Evolutionary conservation across 2,888 invertebrate genomes (phyloP).

Genomic region (Melieria crassipennis): DNA sequence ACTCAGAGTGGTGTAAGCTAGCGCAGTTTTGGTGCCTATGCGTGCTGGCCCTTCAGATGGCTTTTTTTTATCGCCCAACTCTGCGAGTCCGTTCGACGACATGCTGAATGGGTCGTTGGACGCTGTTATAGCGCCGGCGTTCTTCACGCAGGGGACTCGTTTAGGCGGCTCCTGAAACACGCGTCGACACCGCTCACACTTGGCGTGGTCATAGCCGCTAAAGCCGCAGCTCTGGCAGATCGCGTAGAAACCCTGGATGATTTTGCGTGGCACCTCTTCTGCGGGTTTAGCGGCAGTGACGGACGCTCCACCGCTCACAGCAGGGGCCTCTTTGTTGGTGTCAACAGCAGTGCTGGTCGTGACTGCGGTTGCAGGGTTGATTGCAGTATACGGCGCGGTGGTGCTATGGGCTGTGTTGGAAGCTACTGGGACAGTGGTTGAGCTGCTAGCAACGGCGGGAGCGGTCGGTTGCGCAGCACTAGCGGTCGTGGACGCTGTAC

Average conservation of each 20-base stretch:
- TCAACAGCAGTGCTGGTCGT: conserved; percentile 21
- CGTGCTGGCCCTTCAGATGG: conserved; percentile 23
- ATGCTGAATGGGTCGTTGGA: conserved; percentile 34
- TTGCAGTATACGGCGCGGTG: not conserved
- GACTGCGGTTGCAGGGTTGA: conserved; percentile 50
- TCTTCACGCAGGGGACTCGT: conserved; percentile 59
- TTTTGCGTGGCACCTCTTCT: conserved; percentile 72
- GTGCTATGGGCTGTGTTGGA: conserved; percentile 18
- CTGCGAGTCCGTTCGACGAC: conserved; percentile 17
- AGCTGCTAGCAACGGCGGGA: conserved; percentile 7
- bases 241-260: conserved; percentile 77
- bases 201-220: conserved; percentile 80
- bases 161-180: conserved; percentile 79
- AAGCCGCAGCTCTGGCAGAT: conserved; percentile 85
- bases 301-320: conserved; percentile 17
- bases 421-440: conserved; percentile 51
- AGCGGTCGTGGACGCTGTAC: conserved; percentile 4
- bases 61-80: conserved; percentile 54
- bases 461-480: conserved; percentile 25
- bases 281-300: conserved; percentile 29
- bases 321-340: conserved; percentile 5
- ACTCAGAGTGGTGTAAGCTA: conserved; percentile 27
- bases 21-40: conserved; percentile 35
- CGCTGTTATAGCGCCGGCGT: conserved; percentile 34
- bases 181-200: conserved; percentile 79